A percentile compares a stretch with the other conserved stretches of the same genome.
phyloP scores from a whole-genome alignment of 1,140 invertebrate genomes.

The Papilio polytes region DNA sequence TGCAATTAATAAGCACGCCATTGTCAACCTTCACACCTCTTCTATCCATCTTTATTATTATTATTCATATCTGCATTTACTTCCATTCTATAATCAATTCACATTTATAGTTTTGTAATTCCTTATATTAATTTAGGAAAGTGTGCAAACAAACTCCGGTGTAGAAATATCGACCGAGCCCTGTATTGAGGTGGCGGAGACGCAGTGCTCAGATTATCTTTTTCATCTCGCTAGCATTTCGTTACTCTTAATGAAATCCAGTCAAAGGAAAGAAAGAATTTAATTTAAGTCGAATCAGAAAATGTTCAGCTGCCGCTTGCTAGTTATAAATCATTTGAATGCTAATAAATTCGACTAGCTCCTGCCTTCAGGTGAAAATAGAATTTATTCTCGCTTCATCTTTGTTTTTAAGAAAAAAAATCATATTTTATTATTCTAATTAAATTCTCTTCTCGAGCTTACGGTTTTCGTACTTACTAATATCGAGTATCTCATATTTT shows the following conservation, averaged over 20 bases:
- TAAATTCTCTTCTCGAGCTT: constrained; percentile 65
- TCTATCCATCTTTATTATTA: too few relatives aligned
- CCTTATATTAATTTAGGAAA: not conserved
- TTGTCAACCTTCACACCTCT: too few relatives aligned
- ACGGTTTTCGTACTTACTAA: not conserved
- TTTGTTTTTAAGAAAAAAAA: constrained; percentile 75
- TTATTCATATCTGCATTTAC: too few relatives aligned
- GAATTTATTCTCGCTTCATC: constrained; percentile 72
- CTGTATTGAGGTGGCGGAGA: constrained; percentile 34
- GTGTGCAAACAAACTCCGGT: not conserved
- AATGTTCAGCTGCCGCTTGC: constrained; percentile 82
- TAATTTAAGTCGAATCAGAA: constrained; percentile 83
- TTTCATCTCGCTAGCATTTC: constrained; percentile 74
- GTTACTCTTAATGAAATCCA: constrained; percentile 79
- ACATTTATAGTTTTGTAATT: too few relatives aligned
- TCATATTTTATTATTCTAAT: constrained; percentile 75
- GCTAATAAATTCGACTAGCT: constrained; percentile 82
- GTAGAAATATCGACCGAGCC: not conserved
- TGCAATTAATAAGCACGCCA: too few relatives aligned
- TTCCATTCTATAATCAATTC: too few relatives aligned
- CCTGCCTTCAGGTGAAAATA: constrained; percentile 72
- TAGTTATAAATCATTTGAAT: constrained; percentile 84
- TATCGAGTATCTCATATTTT: not conserved
- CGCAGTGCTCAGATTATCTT: constrained; percentile 67
- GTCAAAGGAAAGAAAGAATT: constrained; percentile 82